Percentiles rank a stretch among this genome's conserved stretches.
phyloP scores from a whole-genome alignment of 92 coral and sea anemone species.

The Actinostola sp. region DNA sequence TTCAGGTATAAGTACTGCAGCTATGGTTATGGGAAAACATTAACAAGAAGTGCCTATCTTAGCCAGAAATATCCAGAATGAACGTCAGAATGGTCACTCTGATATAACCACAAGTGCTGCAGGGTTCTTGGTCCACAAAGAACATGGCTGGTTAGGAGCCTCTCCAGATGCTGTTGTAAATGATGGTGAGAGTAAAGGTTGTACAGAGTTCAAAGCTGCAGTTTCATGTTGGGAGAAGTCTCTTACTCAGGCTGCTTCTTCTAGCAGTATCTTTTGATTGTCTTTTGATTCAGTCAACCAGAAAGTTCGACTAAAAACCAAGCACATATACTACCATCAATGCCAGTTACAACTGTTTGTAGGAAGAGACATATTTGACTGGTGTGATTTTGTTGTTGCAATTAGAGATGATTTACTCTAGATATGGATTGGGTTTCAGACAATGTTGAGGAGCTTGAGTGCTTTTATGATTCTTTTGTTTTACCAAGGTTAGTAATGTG shows the following conservation, averaged over 20 bases:
- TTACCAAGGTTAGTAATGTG: too few species aligned
- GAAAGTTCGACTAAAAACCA: slow-evolving; percentile 23
- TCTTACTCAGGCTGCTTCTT: too few species aligned
- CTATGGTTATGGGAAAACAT: too few species aligned
- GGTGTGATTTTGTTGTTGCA: too few species aligned
- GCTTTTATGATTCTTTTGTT: too few species aligned
- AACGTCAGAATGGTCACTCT: too few species aligned
- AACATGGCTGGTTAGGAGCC: too few species aligned
- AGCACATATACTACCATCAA: too few species aligned
- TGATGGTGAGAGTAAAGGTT: slow-evolving; percentile 9
- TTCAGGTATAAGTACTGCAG: too few species aligned
- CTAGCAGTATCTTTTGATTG: slow-evolving; percentile 30
- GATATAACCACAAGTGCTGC: slow-evolving; percentile 7
- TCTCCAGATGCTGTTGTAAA: slow-evolving; percentile 33
- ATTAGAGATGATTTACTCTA: slow-evolving; percentile 22
- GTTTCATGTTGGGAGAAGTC: slow-evolving; percentile 23
- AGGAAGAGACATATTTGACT: slow-evolving; percentile 24
- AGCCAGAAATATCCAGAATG: too few species aligned
- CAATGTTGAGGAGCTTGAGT: slow-evolving; percentile 26
- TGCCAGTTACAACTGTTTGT: slow-evolving; percentile 38
- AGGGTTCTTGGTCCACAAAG: slow-evolving; percentile 25
- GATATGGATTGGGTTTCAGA: slow-evolving; percentile 35
- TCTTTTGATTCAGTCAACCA: slow-evolving; percentile 16
- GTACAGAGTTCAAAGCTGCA: slow-evolving; percentile 30
- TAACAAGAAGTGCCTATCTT: too few species aligned